Evolutionary conservation across 2,113 vertebrate species (phyloP).

Genomic region (Oreocharis arfaki): DNA sequence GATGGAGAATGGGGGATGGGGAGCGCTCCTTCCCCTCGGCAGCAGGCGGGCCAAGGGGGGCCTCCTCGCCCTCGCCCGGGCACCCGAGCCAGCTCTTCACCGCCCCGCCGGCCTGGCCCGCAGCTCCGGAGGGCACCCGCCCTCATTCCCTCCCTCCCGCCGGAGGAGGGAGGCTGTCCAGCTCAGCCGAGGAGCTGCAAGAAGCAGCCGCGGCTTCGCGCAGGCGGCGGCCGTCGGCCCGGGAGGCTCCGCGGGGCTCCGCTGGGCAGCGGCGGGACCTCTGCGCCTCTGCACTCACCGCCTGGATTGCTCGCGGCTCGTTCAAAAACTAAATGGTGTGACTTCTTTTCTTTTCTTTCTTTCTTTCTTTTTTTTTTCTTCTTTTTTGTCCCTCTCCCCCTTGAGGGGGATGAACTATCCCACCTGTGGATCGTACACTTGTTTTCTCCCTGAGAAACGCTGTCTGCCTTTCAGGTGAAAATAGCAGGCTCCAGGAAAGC

Average conservation of each 20-base stretch:
- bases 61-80: neutral
- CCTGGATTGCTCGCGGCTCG: accelerated
- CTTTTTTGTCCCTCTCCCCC: neutral
- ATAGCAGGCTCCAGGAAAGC: neutral
- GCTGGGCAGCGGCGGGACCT: neutral
- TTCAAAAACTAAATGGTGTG: neutral
- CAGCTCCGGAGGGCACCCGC: neutral
- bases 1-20: neutral
- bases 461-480: neutral
- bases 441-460: neutral
- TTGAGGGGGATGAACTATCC: neutral
- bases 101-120: neutral
- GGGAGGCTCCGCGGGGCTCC: neutral
- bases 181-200: neutral
- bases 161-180: accelerated
- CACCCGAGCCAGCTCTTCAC: neutral
- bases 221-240: neutral
- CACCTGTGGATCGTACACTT: slow-evolving; percentile 37
- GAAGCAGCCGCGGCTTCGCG: neutral
- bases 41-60: accelerated
- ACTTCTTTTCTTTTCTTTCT: neutral
- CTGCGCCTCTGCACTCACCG: no score
- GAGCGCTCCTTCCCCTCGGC: neutral
- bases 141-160: neutral
- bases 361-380: accelerated